A percentile compares a stretch with the other conserved stretches of the same genome.
phyloP scores from a whole-genome alignment of 2,113 vertebrate species.

The Mirounga angustirostris region DNA sequence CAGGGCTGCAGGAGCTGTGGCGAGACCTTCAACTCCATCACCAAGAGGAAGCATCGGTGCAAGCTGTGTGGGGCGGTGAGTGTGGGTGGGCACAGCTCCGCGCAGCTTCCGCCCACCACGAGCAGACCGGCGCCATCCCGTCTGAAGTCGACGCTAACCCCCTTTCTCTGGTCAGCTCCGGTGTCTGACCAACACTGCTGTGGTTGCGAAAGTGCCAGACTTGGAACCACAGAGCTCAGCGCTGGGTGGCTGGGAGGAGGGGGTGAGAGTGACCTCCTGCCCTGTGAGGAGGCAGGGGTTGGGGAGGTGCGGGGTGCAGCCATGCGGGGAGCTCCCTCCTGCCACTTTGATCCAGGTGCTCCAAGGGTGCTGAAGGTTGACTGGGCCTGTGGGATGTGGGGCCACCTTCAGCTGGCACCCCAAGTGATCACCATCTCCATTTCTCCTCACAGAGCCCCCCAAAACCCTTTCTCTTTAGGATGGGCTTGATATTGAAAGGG shows the following conservation, averaged over 20 bases:
- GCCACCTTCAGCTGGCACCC: neutral
- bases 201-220: neutral
- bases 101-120: accelerated
- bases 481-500: neutral
- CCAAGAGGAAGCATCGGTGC: slow-evolving; percentile 96
- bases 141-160: neutral
- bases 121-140: no score
- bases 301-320: neutral
- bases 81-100: neutral
- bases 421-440: neutral
- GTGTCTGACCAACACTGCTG: neutral
- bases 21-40: slow-evolving; percentile 96
- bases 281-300: neutral
- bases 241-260: neutral
- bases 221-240: neutral
- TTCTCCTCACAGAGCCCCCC: neutral
- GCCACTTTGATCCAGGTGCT: neutral
- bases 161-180: neutral
- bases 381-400: neutral
- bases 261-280: neutral
- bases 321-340: neutral
- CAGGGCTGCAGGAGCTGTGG: slow-evolving; percentile 95
- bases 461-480: neutral
- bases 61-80: slow-evolving; percentile 96
- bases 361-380: neutral